Base-by-base conservation (phyloP, 2,113 vertebrate species). In the Anoura caudifer region DNA sequence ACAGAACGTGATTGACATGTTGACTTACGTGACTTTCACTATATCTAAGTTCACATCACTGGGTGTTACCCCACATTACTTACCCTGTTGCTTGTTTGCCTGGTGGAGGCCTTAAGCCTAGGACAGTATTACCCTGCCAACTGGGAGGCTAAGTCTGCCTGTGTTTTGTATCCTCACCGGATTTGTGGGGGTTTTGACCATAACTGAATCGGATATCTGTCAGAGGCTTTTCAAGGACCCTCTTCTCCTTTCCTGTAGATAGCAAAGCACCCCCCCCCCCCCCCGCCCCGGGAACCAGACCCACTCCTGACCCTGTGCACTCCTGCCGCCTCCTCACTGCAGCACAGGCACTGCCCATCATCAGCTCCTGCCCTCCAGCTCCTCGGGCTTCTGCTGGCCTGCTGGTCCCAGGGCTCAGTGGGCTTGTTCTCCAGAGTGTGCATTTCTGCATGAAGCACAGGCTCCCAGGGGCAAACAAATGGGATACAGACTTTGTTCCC, bases 1-100 rank as follows among this genome's bases (percentile, higher is more conserved):
- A 12, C 3, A 6, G 24, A 10, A 17, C 8, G 33, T 69, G 79
- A 70, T 7, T 38, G 38, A 8, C 22, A 26, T 0, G 0, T 13
- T 43, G 47, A 19, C 26, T 26, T 33, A 31, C 2, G 7, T 36
- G 54, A 28, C 43, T 28, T 16, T 14, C 5, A 43, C n/a, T 33
- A 3, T 24, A 12, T 69, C 50, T 43, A 13, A 54, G n/a, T 14
- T 50, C 7, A 4, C 26, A 1, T 59, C 15, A 10, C 5, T 4
- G 33, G 79, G 61, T 15, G 31, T 41, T 7, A 31, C 22, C 15
- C 7, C 20, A 1, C 20, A 0, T 24, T 28, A 4, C 67, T 83
- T 12, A 6, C 61, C 15, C 17, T 13, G 56, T 50, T 36, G 4
- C 43, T 33, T 56, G 22, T 56, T 69, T 76, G 47, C n/a, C 20